Evolutionary conservation across 2,113 vertebrate species (phyloP).

Genomic region (Fulmarus glacialis): DNA sequence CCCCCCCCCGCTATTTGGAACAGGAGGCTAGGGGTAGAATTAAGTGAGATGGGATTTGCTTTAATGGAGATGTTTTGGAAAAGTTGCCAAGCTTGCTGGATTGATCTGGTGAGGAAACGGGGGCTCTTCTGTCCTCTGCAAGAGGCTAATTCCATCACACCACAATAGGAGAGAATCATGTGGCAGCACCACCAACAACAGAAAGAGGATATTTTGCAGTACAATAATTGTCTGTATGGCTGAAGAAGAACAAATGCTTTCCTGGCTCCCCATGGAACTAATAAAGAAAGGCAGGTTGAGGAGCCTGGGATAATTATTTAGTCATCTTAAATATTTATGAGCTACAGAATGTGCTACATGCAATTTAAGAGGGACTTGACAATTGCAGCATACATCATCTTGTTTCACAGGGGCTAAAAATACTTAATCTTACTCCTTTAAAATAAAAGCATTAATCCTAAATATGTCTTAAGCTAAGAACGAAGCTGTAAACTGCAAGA

Average conservation of each 20-base stretch:
- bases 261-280: slow-evolving; percentile 67
- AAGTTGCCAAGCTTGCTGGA: background rate
- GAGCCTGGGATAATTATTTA: slow-evolving; percentile 78
- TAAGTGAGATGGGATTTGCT: background rate
- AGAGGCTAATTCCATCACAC: slow-evolving; percentile 1
- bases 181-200: background rate
- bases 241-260: slow-evolving; percentile 72
- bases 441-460: slow-evolving; percentile 67
- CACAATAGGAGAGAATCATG: background rate
- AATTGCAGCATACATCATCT: slow-evolving; percentile 72
- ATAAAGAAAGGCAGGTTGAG: slow-evolving; percentile 69
- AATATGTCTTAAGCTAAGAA: slow-evolving; percentile 21
- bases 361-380: slow-evolving; percentile 77
- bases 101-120: background rate
- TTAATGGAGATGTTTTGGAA: slow-evolving; percentile 26
- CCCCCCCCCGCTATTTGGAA: background rate
- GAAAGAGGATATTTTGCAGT: slow-evolving; percentile 63
- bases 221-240: slow-evolving; percentile 65
- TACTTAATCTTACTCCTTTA: slow-evolving; percentile 56
- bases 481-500: background rate
- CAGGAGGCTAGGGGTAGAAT: background rate
- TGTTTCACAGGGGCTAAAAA: slow-evolving; percentile 73
- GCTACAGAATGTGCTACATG: slow-evolving; percentile 68
- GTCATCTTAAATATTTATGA: slow-evolving; percentile 81
- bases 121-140: background rate